A percentile compares a stretch with the other conserved stretches of the same genome.
phyloP scores from a whole-genome alignment of 2,113 vertebrate species.

The Meles meles region DNA sequence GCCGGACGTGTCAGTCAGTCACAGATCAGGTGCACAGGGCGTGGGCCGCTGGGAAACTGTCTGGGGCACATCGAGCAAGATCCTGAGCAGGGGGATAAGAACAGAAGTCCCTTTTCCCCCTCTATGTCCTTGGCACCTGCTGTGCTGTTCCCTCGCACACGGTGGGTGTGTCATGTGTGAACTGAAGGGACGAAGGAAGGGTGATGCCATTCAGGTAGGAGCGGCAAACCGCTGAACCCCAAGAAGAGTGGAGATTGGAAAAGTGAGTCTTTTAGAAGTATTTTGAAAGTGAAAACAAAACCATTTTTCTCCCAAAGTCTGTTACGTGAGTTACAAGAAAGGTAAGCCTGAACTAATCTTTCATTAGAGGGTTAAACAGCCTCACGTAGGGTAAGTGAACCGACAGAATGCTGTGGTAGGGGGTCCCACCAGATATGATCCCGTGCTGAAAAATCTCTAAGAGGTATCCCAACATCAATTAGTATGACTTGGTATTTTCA shows the following conservation, averaged over 20 bases:
- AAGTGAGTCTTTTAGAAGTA: not conserved
- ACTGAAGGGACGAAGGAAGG: not conserved
- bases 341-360: not conserved
- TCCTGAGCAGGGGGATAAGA: not conserved
- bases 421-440: not conserved
- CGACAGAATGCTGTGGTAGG: not conserved
- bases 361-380: not conserved
- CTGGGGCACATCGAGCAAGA: not conserved
- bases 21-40: not conserved
- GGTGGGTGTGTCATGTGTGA: not conserved
- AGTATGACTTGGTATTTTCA: not conserved
- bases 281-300: not conserved
- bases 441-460: not conserved
- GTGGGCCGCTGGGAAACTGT: no score
- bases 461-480: not conserved
- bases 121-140: not conserved
- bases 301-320: not conserved
- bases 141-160: no score
- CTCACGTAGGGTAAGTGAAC: not conserved
- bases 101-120: not conserved
- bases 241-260: not conserved
- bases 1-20: not conserved
- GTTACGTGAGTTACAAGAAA: not conserved
- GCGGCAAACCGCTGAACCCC: not conserved
- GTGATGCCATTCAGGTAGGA: not conserved